Base-by-base conservation (phyloP, 2,113 vertebrate genomes). In the Ochotona princeps region DNA sequence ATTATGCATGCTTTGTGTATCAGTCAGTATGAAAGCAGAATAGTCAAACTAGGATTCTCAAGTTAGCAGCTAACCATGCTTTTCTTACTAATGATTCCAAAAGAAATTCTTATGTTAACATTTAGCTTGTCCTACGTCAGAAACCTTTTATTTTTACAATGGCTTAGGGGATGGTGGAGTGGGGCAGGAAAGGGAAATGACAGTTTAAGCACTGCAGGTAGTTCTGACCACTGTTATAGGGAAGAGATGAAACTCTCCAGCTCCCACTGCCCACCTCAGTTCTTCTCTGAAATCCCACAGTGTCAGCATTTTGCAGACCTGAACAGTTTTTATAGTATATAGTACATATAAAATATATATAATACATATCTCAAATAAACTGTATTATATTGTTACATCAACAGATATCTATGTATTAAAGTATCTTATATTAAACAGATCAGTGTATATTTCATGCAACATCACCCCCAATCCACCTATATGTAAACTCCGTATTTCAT, bases 1-100 rank as follows among this genome's bases (percentile, higher is more conserved):
- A 81, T 66, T 83, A 35, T 72, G 65, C 51, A 93, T 83, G 44
- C 91, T 92, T 60, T 57, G 75, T 60, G 78, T n/a, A 63, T 70
- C 75, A 66, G 83, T 6, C 44, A 28, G 35, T 74, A 84, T 93
- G 61, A 90, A 82, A 90, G 32, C 7, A 28, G 32, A 30, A 83
- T 75, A 93, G 83, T 90, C 79, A 87, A 21, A 79, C 30, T 54
- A 69, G n/a, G 38, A 15, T 92, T 93, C 54, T 65, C 15, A 87
- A 47, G 54, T 74, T 74, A 87, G 69, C 60, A 74, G 79, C 79
- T 28, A 57, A 66, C 47, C 10, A 66, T 32, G 5, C 30, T 75
- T 95, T 96, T 87, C 51, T 95, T 87, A 76, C 7, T 83, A n/a
- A 72, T 38, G 32, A 81, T 83, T 91, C 76, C 60, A 95, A 95